Evolutionary conservation across 1,140 invertebrate species (phyloP).

Genomic region (Leptoteleia sp.): DNA sequence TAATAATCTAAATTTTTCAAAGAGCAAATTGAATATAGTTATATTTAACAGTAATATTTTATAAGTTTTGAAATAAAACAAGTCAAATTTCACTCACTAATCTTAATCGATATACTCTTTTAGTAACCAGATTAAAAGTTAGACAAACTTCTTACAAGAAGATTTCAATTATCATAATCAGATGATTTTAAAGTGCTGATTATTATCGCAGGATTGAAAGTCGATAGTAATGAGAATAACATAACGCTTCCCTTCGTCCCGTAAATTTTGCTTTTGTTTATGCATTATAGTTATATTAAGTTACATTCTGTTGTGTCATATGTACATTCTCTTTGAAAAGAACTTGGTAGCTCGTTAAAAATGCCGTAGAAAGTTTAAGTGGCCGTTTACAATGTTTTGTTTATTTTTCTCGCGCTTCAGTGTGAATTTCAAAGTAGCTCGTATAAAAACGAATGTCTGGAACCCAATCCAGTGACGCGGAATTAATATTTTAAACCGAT

Average conservation of each 20-base stretch:
- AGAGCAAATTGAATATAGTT: too few relatives aligned
- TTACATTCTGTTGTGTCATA: neutral
- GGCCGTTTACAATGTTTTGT: slow-evolving; percentile 18
- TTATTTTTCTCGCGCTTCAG: slow-evolving; percentile 20
- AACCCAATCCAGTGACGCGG: slow-evolving; percentile 3
- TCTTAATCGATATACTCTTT: too few relatives aligned
- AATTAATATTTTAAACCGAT: slow-evolving; percentile 1
- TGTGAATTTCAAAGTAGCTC: slow-evolving; percentile 23
- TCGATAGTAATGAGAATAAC: slow-evolving; percentile 1
- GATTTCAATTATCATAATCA: too few relatives aligned
- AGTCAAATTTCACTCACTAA: too few relatives aligned
- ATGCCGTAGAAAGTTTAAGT: slow-evolving; percentile 54
- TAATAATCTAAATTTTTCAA: too few relatives aligned
- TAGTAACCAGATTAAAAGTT: too few relatives aligned
- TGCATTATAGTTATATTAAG: slow-evolving; percentile 11
- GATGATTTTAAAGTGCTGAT: too few relatives aligned
- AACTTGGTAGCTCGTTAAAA: slow-evolving; percentile 40
- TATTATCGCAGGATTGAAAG: too few relatives aligned
- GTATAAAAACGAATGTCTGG: slow-evolving; percentile 24
- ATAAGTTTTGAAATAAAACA: too few relatives aligned
- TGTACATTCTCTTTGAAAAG: slow-evolving; percentile 16
- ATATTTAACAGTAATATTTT: too few relatives aligned
- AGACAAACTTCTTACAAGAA: too few relatives aligned
- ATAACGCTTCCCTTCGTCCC: neutral
- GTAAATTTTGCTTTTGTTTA: slow-evolving; percentile 16